These are phyloP conservation scores for Eupithecia exiguata DNA, from an alignment of 2,888 invertebrate species.

Conservation along the genomic window DNA sequence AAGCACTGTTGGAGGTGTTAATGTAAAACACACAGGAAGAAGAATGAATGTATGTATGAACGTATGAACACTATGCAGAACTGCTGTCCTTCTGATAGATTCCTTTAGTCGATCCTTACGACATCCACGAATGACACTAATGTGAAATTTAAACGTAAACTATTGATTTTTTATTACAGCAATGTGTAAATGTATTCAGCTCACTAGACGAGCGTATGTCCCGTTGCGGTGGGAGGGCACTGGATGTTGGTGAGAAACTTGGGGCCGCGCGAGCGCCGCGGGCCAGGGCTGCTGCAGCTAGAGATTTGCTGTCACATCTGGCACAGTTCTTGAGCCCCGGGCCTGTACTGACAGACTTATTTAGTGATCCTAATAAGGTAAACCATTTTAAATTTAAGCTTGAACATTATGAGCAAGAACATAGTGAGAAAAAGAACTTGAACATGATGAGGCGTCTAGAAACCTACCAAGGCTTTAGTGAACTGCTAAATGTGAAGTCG, in stretches of 20 bases:
- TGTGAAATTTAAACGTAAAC: not conserved
- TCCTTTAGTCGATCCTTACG: no score
- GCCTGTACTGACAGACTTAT: conserved; percentile 92
- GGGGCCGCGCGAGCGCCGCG: conserved; percentile 98
- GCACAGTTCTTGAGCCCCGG: conserved; percentile 95
- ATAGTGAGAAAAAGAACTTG: no score
- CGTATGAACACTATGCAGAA: no score
- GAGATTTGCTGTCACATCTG: conserved; percentile 95
- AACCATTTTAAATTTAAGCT: not conserved
- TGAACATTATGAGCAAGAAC: not conserved
- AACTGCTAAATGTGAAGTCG: not conserved
- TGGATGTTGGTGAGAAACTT: conserved; percentile 99
- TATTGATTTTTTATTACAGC: conserved; percentile 71
- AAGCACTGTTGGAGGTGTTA: no score
- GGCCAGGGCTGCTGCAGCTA: conserved; percentile 96
- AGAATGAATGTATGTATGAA: no score
- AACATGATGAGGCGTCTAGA: not conserved
- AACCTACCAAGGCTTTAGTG: not conserved
- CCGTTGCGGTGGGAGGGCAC: conserved; percentile 97
- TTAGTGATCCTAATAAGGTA: conserved; percentile 92
- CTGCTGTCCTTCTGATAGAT: no score
- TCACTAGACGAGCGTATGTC: conserved; percentile 98
- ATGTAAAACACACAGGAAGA: no score
- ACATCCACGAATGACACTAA: no score
- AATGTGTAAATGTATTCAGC: conserved; percentile 94